A percentile compares a stretch with the other conserved stretches of the same genome.
Evolutionary conservation across 2,888 invertebrate species (phyloP).

Genomic region (Drosophila parthenogenetica): DNA sequence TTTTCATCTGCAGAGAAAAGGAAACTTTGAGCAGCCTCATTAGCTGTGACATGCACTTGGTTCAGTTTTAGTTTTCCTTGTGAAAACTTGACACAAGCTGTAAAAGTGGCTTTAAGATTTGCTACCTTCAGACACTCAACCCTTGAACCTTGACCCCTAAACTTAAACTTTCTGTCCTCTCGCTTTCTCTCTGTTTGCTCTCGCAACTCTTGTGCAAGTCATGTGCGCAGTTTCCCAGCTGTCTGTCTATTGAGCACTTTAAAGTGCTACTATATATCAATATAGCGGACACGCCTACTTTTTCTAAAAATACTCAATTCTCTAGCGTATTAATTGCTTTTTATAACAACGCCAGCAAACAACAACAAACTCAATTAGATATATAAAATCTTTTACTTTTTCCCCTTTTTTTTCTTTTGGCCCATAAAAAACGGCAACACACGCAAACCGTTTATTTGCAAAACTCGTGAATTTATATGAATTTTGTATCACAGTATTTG

Average conservation of each 20-base stretch:
- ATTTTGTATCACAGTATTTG: conserved; percentile 32
- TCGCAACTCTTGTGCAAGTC: conserved; percentile 52
- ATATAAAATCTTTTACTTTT: conserved; percentile 22
- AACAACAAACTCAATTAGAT: conserved; percentile 47
- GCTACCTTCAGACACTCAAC: background rate
- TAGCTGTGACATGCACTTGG: conserved; percentile 61
- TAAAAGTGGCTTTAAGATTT: conserved; percentile 31
- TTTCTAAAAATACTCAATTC: conserved; percentile 62
- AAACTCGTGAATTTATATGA: background rate
- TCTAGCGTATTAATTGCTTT: conserved; percentile 55
- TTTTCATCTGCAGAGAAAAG: too few species aligned
- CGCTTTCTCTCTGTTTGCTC: background rate
- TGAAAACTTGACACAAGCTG: conserved; percentile 22
- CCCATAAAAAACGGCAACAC: conserved; percentile 38
- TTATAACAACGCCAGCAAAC: conserved; percentile 62
- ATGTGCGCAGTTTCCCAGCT: conserved; percentile 59
- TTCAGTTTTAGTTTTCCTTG: conserved; percentile 20
- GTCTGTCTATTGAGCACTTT: conserved; percentile 24
- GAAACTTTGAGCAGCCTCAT: conserved; percentile 26
- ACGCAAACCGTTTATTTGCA: conserved; percentile 20
- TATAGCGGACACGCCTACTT: conserved; percentile 61
- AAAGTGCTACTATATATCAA: conserved; percentile 64
- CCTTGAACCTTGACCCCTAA: background rate
- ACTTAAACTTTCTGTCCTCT: background rate
- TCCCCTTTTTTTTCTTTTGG: background rate